Percentiles rank a stretch among this genome's conserved stretches.
Conservation (phyloP, 2,113 vertebrate genomes). For the Silurus meridionalis region DNA sequence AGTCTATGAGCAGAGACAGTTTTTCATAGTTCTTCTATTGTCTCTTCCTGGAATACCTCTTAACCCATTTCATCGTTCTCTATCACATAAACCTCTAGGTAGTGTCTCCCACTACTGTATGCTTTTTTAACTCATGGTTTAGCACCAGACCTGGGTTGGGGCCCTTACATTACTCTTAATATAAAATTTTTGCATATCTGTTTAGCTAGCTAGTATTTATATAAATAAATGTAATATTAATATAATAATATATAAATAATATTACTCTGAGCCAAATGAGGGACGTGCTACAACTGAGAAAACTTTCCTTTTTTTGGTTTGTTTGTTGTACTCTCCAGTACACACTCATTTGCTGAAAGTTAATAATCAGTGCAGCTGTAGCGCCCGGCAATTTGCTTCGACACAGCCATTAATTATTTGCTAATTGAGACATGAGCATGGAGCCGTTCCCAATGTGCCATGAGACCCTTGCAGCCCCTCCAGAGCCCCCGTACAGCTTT, state of each 20-base stretch:
- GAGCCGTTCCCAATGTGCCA: constrained; percentile 60
- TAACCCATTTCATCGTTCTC: not conserved
- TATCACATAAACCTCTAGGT: not conserved
- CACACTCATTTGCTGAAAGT: constrained; percentile 57
- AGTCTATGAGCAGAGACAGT: constrained; percentile 30
- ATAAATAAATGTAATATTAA: not conserved
- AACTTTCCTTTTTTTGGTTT: constrained; percentile 23
- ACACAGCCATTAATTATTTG: constrained; percentile 65
- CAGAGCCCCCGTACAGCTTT: constrained; percentile 38
- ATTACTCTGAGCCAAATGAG: not conserved
- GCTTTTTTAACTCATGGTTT: not conserved
- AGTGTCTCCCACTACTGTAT: not conserved
- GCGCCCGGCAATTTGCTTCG: constrained; percentile 63
- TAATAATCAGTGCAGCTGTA: constrained; percentile 61
- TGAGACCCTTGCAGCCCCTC: constrained; percentile 50
- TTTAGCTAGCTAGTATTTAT: not conserved
- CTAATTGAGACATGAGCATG: constrained; percentile 65
- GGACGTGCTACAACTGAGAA: not conserved
- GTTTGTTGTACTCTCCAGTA: constrained; percentile 49
- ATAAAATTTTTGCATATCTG: not conserved
- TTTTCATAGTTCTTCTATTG: not conserved
- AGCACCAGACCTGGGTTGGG: not conserved
- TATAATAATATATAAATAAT: not conserved
- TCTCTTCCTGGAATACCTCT: not conserved
- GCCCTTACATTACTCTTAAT: not conserved